Percentiles rank a stretch among this genome's conserved stretches.
phyloP scores from a whole-genome alignment of 1,140 invertebrate genomes.

The Ceratina australensis region DNA sequence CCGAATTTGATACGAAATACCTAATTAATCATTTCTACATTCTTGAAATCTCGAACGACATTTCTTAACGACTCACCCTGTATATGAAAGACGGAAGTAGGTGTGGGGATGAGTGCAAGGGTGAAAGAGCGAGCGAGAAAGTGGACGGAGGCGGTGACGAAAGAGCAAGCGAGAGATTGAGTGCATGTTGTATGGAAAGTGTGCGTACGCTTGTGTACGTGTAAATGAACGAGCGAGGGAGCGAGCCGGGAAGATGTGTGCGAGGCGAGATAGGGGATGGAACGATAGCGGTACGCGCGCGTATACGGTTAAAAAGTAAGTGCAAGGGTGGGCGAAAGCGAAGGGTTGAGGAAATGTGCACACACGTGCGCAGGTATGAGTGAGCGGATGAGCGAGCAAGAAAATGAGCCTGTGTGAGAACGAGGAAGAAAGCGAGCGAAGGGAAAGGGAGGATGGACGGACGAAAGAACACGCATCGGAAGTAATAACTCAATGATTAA shows the following conservation, averaged over 20 bases:
- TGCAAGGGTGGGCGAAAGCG: not conserved
- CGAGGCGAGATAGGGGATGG: too few species aligned
- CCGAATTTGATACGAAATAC: too few species aligned
- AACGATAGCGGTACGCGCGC: too few species aligned
- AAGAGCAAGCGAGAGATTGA: too few species aligned
- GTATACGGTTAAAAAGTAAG: too few species aligned
- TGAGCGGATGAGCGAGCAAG: not conserved
- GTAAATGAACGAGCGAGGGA: not conserved
- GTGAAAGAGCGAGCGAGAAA: not conserved
- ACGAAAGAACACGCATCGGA: constrained; percentile 11
- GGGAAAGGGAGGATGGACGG: not conserved
- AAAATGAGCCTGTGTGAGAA: not conserved
- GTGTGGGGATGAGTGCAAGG: not conserved
- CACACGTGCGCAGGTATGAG: too few species aligned
- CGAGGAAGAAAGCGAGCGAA: not conserved
- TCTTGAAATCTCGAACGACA: too few species aligned
- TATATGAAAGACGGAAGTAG: not conserved
- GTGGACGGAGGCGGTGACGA: too few species aligned
- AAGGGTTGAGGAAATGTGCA: not conserved
- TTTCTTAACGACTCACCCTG: too few species aligned
- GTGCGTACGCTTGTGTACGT: too few species aligned
- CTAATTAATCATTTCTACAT: too few species aligned
- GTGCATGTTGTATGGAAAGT: too few species aligned
- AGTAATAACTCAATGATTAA: constrained; percentile 36
- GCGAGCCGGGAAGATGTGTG: not conserved